Evolutionary conservation across 1,140 invertebrate genomes (phyloP), one percentile per base, ranked within the genome.

Genomic region (Schlechtendalia chinensis): DNA sequence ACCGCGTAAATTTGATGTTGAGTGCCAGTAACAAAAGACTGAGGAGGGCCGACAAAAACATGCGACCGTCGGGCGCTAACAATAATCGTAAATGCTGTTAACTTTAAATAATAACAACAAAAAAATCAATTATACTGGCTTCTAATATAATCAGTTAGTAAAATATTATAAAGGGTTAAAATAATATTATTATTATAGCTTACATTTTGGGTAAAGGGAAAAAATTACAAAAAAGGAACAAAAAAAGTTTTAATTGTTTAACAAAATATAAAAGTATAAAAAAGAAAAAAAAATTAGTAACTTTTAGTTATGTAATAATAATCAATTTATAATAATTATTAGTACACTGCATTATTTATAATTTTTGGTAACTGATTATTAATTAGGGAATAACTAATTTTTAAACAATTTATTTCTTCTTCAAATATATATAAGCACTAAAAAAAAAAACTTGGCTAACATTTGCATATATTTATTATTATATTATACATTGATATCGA

Each of bases 61-160:
- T 89, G 83, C 89, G 90, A 84, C 87, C 88, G 82, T 91, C 90
- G 82, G 88, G 89, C 82, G 90, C 89, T 81, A 91, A 91, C 85
- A 92, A 91, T 87, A 91, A 92, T 85, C 90, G 91, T 86, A 92
- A 92, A 88, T 91, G 90, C 87, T 91, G 82, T 80, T 84, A 84
- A 79, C 17, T 79, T 16, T 47, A 75, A 72, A 74, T 29, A 29
- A 27, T 27, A 27, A 2, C 17, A 29, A 54, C 8, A 22, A 50
- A 71, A 50, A 72, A 59, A 77, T 29, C 72, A 45, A 79, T 29
- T 45, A 61, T 63, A 63, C 75, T 79, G 75, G 75, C 58, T 79
- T 61, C 32, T 61, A 79, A 63, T 61, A 63, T 79, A 79, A 61
- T 79, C 56, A 61, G 75, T 79, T 79, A 79, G 75, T 79, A 58